phyloP scores from a whole-genome alignment of 2,888 invertebrate genomes.

The Troides helena region DNA sequence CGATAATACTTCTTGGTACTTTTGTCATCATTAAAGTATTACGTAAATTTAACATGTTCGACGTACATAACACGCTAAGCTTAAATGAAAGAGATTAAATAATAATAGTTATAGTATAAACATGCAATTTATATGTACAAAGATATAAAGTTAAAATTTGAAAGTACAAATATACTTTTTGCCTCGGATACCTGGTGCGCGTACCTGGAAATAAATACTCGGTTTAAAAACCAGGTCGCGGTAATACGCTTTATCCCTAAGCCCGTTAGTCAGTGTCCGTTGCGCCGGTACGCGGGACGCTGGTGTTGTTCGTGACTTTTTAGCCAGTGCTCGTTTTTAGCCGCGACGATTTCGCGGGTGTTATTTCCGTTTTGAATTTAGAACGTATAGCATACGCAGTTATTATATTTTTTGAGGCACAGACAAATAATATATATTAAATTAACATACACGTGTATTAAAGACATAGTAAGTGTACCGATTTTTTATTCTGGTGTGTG shows the following conservation, averaged over 20 bases:
- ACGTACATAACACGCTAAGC: too few relatives aligned
- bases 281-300: constrained; percentile 22
- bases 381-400: background rate
- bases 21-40: too few relatives aligned
- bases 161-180: too few relatives aligned
- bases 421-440: background rate
- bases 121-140: background rate
- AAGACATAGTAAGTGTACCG: background rate
- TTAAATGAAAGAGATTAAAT: too few relatives aligned
- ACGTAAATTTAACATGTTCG: too few relatives aligned
- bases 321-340: background rate
- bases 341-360: constrained; percentile 13
- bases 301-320: constrained; percentile 4
- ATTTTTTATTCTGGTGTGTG: background rate
- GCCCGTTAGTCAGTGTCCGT: constrained; percentile 17
- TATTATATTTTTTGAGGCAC: background rate
- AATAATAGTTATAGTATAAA: background rate
- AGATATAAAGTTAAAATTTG: too few relatives aligned
- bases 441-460: background rate
- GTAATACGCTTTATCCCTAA: too few relatives aligned
- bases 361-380: background rate
- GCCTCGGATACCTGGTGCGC: too few relatives aligned
- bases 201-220: too few relatives aligned
- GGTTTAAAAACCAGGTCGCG: too few relatives aligned
- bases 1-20: too few relatives aligned